Conservation (phyloP, 2,113 vertebrate genomes). For the human region DNA sequence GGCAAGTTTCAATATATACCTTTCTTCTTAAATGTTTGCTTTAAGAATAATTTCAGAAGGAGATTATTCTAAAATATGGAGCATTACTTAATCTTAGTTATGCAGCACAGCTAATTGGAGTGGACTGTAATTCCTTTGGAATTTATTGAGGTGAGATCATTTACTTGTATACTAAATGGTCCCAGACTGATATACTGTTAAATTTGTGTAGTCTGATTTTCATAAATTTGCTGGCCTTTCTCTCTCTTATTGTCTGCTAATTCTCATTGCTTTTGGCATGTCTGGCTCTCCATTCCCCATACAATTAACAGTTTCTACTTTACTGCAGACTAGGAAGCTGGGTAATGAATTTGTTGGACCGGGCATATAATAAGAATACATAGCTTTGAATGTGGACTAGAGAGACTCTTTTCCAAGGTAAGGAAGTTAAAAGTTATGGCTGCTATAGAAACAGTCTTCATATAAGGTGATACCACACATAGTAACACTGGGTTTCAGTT, state of each 20-base stretch:
- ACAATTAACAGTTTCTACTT: neutral
- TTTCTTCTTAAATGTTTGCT: neutral
- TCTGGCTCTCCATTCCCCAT: neutral
- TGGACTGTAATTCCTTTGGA: neutral
- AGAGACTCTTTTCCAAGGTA: neutral
- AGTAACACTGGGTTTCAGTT: neutral
- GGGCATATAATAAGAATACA: neutral
- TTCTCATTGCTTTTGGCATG: neutral
- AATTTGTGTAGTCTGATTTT: conserved; percentile 27
- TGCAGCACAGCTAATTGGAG: conserved; percentile 31
- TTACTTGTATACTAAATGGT: neutral
- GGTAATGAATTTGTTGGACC: neutral
- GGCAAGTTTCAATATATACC: neutral
- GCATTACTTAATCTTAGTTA: conserved; percentile 40
- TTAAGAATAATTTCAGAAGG: conserved; percentile 38
- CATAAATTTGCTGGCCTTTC: conserved; percentile 24
- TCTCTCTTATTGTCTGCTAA: neutral
- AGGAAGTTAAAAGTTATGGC: neutral
- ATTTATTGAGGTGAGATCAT: conserved; percentile 58
- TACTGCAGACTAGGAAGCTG: neutral
- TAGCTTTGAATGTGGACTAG: neutral
- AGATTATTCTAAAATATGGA: conserved; percentile 25
- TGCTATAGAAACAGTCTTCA: neutral
- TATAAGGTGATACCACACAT: neutral
- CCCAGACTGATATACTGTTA: neutral